Base-by-base conservation (phyloP, 2,888 invertebrate genomes). In the Sphinx pinastri region DNA sequence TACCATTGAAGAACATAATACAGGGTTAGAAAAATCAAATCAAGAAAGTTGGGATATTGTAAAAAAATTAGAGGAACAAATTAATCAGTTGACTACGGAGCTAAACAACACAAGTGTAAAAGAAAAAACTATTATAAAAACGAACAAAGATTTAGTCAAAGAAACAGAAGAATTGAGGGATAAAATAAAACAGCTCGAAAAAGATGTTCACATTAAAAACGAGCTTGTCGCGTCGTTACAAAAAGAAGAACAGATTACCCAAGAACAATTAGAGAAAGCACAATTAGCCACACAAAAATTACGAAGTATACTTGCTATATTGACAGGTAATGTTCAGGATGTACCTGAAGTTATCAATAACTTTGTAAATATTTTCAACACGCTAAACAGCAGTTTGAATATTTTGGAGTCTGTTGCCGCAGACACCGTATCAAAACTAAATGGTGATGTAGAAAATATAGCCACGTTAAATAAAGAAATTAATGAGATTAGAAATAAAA, bases 271-370 rank as follows among this genome's bases (percentile, higher is more conserved):
- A 67, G 60, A 73, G 13, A 81, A 79, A 75, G 84, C 82, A 31
- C 87, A 86, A 75, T 72, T 76, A 31, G 74, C 79, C 10, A 70
- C 87, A 57, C 68, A 68, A 16, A 85, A 84, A 76, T 66, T 87
- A 63, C 79, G 86, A 73, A 75, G 77, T 63, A 81, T 89, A 69
- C 76, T 87, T 14, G 66, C 70, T 4, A 77, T 81, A 70, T 74
- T 89, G 70, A 81, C 86, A 19, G 83, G 82, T 45, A 82, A 86
- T 67, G 78, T 81, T 60, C 76, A 77, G 72, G 83, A 84, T 74
- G 75, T 86, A 49, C 86, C 86, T 25, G 77, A 82, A 66, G 70
- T 82, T 47, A 77, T 84, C 52, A 84, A 85, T 16, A 82, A 82
- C 76, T 80, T 85, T 74, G 79, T 81, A 19, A 76, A 76, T 54